A percentile compares a stretch with the other conserved stretches of the same genome.
Conservation (phyloP, 2,797 vertebrate species). For the Lophotriccus pileatus region DNA sequence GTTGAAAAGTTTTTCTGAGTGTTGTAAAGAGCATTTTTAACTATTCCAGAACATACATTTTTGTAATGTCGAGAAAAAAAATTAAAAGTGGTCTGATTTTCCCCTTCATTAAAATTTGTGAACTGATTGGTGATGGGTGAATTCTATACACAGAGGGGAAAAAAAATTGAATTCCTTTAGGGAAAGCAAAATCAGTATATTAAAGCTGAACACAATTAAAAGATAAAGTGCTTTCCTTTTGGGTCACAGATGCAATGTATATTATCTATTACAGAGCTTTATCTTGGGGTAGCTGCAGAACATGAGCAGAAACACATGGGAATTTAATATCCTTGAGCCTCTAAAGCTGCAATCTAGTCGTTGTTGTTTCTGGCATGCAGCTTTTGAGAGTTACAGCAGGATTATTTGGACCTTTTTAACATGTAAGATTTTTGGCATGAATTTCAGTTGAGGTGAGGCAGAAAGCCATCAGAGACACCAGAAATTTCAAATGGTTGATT, state of each 20-base stretch:
- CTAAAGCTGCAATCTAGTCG: background rate
- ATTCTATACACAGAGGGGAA: background rate
- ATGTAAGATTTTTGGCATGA: background rate
- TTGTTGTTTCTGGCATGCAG: background rate
- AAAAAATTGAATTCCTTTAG: background rate
- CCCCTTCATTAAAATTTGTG: background rate
- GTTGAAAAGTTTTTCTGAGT: background rate
- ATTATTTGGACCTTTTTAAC: background rate
- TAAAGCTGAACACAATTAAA: background rate
- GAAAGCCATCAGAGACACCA: background rate
- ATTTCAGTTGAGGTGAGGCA: background rate
- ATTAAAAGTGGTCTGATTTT: background rate
- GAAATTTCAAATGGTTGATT: constrained; percentile 5
- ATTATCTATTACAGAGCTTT: background rate
- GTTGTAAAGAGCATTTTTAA: background rate
- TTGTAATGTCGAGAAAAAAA: background rate
- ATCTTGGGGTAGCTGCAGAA: background rate
- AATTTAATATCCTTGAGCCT: background rate
- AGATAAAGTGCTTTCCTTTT: background rate
- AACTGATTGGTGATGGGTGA: background rate
- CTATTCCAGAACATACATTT: background rate
- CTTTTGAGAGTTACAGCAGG: background rate
- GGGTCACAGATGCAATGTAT: background rate
- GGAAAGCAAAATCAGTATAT: background rate
- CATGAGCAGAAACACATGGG: background rate